Percentiles rank a stretch among this genome's conserved stretches.
Evolutionary conservation across 2,888 invertebrate species (phyloP).

Genomic region (Acleris emargana): DNA sequence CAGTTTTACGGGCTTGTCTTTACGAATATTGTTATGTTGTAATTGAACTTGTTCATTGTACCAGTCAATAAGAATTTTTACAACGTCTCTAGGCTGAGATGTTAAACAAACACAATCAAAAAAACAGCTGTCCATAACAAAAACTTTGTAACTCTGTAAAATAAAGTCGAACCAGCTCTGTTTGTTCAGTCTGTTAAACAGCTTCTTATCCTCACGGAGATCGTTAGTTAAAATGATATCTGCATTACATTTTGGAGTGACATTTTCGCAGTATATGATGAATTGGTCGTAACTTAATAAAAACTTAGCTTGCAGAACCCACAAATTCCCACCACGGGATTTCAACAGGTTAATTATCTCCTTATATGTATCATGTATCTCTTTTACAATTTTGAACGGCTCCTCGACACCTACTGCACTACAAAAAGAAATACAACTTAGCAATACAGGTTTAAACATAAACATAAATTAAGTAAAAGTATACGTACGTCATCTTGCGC

Average conservation of each 20-base stretch:
- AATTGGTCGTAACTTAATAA: constrained; percentile 72
- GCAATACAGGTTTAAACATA: constrained; percentile 18
- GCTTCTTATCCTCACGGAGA: constrained; percentile 52
- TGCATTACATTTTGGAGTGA: constrained; percentile 60
- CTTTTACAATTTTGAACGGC: constrained; percentile 61
- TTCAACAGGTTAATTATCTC: constrained; percentile 65
- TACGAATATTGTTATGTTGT: constrained; percentile 55
- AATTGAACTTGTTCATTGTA: constrained; percentile 62
- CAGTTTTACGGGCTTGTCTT: constrained; percentile 53
- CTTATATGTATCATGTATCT: constrained; percentile 70
- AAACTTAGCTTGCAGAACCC: constrained; percentile 64
- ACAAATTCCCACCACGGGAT: constrained; percentile 67
- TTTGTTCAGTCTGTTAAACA: constrained; percentile 69
- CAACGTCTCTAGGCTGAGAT: constrained; percentile 58
- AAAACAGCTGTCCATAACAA: constrained; percentile 77
- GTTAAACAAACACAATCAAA: constrained; percentile 72
- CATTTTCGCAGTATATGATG: constrained; percentile 58
- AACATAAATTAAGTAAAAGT: not conserved
- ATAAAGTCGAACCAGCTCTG: constrained; percentile 85
- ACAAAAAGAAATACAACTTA: constrained; percentile 40
- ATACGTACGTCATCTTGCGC: constrained; percentile 63
- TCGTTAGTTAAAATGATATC: constrained; percentile 61
- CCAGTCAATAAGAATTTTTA: constrained; percentile 67
- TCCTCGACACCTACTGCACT: constrained; percentile 62
- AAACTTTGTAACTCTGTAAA: constrained; percentile 84